Conservation (phyloP, 2,797 vertebrate species). For the Etheostoma perlongum region DNA sequence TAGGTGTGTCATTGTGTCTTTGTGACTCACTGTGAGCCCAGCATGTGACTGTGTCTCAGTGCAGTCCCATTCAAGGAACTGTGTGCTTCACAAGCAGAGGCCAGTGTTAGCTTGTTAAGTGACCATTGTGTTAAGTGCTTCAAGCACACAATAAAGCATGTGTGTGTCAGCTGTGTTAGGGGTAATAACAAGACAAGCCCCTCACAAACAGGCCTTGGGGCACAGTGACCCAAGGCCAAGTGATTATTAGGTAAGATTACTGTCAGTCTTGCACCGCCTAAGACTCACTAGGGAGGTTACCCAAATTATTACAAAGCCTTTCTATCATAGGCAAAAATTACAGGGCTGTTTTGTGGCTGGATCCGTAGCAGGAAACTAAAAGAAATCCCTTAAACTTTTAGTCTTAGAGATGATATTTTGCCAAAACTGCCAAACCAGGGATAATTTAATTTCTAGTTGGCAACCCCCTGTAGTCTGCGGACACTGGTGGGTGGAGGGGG, state of each 20-base stretch:
- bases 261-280: constrained; percentile 70
- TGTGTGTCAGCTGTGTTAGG: constrained; percentile 60
- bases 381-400: constrained; percentile 12
- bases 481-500: constrained; percentile 59
- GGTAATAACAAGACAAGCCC: constrained; percentile 57
- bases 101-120: constrained; percentile 69
- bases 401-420: constrained; percentile 17
- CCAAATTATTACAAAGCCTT: constrained; percentile 65
- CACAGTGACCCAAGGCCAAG: constrained; percentile 52
- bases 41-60: constrained; percentile 59
- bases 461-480: constrained; percentile 73
- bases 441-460: constrained; percentile 40
- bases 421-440: constrained; percentile 9
- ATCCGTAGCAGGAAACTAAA: constrained; percentile 24
- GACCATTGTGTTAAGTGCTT: constrained; percentile 67
- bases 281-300: constrained; percentile 81
- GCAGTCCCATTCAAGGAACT: constrained; percentile 59
- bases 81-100: constrained; percentile 55
- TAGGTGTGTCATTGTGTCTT: constrained; percentile 55
- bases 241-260: constrained; percentile 77
- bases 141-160: constrained; percentile 49
- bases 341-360: constrained; percentile 31
- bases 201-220: constrained; percentile 59
- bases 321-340: constrained; percentile 41
- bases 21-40: constrained; percentile 55